Evolutionary conservation across 2,888 invertebrate species (phyloP), one percentile per base, ranked within the genome.

Genomic region (Scrobipalpa atriplicella): DNA sequence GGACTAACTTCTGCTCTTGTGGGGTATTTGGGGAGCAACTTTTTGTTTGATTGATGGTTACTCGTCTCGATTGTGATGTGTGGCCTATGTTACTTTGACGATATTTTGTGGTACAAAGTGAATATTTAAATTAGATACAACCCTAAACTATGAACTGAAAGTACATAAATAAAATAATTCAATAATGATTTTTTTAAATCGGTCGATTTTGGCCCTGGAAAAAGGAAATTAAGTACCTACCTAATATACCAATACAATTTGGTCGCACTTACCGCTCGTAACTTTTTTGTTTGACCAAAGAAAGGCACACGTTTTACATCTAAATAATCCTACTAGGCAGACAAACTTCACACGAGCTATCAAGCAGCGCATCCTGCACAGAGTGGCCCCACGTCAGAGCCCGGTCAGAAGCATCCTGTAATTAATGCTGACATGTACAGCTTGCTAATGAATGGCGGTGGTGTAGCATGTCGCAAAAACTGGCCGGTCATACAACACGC

Each of bases 401-500:
- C 8, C 19, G 21, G 54, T 84, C 82, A 84, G 80, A 75, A 75
- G 79, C 81, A 80, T 82, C 82, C 84, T 84, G 86, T 91, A 89
- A 91, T 91, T 90, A 92, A 90, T 87, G 84, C 83, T 81, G 79
- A 83, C 86, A 83, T 76, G 85, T 85, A 81, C 86, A 82, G 81
- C 74, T 80, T 78, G 80, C 78, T 90, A 91, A 91, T 90, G 89
- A 91, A 91, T 90, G 84, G 87, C 82, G 82, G 82, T n/a, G n/a
- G n/a, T 84, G 87, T 86, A 80, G 77, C 79, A 79, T 85, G 85
- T 85, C 86, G 79, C 74, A 90, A 91, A 92, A 91, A 91, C 85
- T 84, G 85, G 75, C 76, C 73, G 79, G 85, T 88, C 89, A 89
- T 84, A 84, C 79, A 80, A 85, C 82, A 80, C 79, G 77, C 73